Evolutionary conservation across 2,113 vertebrate genomes (phyloP), one percentile per base, ranked within the genome.

Genomic region (Struthio camelus): DNA sequence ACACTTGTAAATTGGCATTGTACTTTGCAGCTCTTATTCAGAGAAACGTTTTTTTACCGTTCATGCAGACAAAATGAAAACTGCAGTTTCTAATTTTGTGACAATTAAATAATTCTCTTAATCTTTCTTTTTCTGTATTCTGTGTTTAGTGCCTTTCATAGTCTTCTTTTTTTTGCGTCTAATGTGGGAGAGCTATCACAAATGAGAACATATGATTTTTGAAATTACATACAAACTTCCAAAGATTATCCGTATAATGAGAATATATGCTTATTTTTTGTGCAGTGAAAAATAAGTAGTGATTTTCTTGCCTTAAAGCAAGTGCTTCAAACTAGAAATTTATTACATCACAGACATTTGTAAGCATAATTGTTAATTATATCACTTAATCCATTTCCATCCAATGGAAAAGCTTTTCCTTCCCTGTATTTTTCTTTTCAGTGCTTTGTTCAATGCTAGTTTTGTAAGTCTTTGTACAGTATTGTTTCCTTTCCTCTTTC

Each of bases 351-450:
- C 46, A 70, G 44, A 36, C 22, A 5, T 64, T 85, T 87, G 24
- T 89, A 67, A 87, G 25, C 65, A 81, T 80, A 75, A 59, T 81
- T 89, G 56, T 91, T 87, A 86, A 54, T 94, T 51, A 46, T 72
- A 78, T 93, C 67, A 96, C 59, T 90, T 78, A 87, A 51, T 86
- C 36, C 22, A 34, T 71, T 94, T 96, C 42, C 48, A 40, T 79
- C 53, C 48, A 59, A 23, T 80, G 75, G n/a, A n/a, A 89, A 95
- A 73, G 23, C 53, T 79, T 95, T 79, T 40, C 32, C 58, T 90
- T 85, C 30, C 30, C 50, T 67, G 34, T 44, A 7, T 95, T 89
- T 91, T 89, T 92, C 38, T 71, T 92, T 80, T 82, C 53, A 50
- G 30, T 67, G 53, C 34, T 80, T 90, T 77, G 79, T 90, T 85